phyloP scores from a whole-genome alignment of 2,888 invertebrate genomes.

The Orthonychiurus folsomi region DNA sequence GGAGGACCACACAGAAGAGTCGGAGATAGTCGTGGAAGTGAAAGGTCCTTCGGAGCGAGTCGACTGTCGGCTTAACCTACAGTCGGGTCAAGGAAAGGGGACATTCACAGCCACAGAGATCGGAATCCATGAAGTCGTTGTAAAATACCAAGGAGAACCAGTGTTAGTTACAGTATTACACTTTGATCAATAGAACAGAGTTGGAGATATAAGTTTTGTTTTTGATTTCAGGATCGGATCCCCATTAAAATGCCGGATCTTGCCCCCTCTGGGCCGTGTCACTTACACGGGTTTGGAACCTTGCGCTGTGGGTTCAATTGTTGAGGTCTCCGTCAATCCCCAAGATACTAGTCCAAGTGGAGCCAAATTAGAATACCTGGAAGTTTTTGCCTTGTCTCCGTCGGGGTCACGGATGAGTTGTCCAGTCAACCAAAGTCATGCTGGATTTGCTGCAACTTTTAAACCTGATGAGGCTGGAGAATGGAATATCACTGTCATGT shows the following conservation, averaged over 20 bases:
- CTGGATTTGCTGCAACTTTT: slow-evolving; percentile 89
- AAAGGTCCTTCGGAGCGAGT: slow-evolving; percentile 65
- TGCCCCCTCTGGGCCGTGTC: slow-evolving; percentile 77
- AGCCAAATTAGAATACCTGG: slow-evolving; percentile 64
- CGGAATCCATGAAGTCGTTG: slow-evolving; percentile 67
- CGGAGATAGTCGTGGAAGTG: slow-evolving; percentile 65
- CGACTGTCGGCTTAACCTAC: slow-evolving; percentile 53
- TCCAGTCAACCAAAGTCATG: slow-evolving; percentile 75
- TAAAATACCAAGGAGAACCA: slow-evolving; percentile 53
- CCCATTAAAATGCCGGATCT: slow-evolving; percentile 68
- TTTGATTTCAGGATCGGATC: too few species aligned
- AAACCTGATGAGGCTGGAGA: slow-evolving; percentile 95
- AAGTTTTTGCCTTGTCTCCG: slow-evolving; percentile 86
- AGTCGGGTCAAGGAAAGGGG: slow-evolving; percentile 61
- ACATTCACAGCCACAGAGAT: slow-evolving; percentile 79
- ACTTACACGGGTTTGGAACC: slow-evolving; percentile 89
- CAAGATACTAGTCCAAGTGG: slow-evolving; percentile 44
- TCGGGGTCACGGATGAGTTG: slow-evolving; percentile 71
- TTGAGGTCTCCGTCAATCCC: slow-evolving; percentile 71
- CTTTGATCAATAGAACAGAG: too few species aligned
- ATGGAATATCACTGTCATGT: slow-evolving; percentile 92
- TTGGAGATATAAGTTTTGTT: too few species aligned
- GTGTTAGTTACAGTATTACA: too few species aligned
- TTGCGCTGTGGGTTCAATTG: slow-evolving; percentile 86
- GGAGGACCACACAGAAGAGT: slow-evolving; percentile 59